phyloP scores from a whole-genome alignment of 2,113 vertebrate genomes.

The Oceanodroma tethys region DNA sequence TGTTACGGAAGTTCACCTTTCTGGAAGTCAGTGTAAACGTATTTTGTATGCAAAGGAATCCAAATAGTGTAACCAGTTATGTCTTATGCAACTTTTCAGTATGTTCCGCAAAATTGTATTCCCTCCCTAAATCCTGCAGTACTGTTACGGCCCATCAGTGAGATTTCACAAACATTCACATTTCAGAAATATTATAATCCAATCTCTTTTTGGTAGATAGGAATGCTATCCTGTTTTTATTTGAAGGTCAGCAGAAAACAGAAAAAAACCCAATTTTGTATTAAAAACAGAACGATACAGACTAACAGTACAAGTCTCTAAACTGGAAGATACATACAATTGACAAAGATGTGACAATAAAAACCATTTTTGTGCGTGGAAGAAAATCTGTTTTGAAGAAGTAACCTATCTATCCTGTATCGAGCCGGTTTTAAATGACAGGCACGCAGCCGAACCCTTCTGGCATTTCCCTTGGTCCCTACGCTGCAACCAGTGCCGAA shows the following conservation, averaged over 20 bases:
- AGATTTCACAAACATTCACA: neutral
- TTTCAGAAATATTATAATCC: neutral
- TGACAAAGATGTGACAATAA: neutral
- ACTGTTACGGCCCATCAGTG: fast-evolving
- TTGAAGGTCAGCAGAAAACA: neutral
- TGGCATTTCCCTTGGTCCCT: fast-evolving
- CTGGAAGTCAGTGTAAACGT: neutral
- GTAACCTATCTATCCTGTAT: fast-evolving
- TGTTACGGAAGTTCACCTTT: neutral
- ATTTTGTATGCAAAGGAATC: neutral
- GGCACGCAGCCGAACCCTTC: fast-evolving
- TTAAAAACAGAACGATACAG: neutral
- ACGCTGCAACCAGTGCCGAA: fast-evolving
- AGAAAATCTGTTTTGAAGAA: neutral
- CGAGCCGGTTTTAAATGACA: fast-evolving
- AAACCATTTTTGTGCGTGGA: fast-evolving
- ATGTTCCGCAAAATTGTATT: neutral
- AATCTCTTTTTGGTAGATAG: neutral
- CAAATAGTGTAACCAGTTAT: neutral
- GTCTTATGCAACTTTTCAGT: neutral
- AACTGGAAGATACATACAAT: fast-evolving
- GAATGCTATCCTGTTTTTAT: neutral
- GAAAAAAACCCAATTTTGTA: too few species aligned
- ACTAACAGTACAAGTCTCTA: too few species aligned
- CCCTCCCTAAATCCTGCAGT: neutral